Percentiles rank a stretch among this genome's conserved stretches.
Conservation (phyloP, 1,140 invertebrate species). For the Callitettix versicolor region DNA sequence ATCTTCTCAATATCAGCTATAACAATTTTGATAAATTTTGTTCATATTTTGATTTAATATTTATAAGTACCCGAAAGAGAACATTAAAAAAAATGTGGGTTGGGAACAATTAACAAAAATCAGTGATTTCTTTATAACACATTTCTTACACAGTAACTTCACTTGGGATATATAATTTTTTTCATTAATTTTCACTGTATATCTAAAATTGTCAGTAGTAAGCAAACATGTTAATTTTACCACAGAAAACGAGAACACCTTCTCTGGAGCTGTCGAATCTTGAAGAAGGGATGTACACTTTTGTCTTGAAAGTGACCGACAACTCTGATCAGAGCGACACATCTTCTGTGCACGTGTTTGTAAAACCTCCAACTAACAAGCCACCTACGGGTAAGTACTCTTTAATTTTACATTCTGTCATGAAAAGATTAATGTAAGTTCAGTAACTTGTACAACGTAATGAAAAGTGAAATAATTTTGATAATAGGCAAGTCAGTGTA, state of each 20-base stretch:
- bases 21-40: too few relatives aligned
- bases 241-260: slow-evolving; percentile 58
- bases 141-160: too few relatives aligned
- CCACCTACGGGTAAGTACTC: slow-evolving; percentile 56
- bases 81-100: too few relatives aligned
- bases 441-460: too few relatives aligned
- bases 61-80: too few relatives aligned
- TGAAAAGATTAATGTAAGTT: neutral
- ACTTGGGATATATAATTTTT: too few relatives aligned
- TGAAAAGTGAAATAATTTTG: too few relatives aligned
- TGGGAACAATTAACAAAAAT: too few relatives aligned
- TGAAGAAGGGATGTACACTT: slow-evolving; percentile 88
- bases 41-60: too few relatives aligned
- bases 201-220: neutral
- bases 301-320: slow-evolving; percentile 86
- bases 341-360: slow-evolving; percentile 84
- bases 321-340: slow-evolving; percentile 74
- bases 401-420: neutral
- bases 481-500: neutral
- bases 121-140: too few relatives aligned
- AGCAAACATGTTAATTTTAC: neutral
- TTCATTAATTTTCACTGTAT: too few relatives aligned
- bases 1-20: too few relatives aligned
- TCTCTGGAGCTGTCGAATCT: slow-evolving; percentile 78
- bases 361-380: slow-evolving; percentile 77